phyloP scores from a whole-genome alignment of 1,140 invertebrate species.

The Drosophila melanica region DNA sequence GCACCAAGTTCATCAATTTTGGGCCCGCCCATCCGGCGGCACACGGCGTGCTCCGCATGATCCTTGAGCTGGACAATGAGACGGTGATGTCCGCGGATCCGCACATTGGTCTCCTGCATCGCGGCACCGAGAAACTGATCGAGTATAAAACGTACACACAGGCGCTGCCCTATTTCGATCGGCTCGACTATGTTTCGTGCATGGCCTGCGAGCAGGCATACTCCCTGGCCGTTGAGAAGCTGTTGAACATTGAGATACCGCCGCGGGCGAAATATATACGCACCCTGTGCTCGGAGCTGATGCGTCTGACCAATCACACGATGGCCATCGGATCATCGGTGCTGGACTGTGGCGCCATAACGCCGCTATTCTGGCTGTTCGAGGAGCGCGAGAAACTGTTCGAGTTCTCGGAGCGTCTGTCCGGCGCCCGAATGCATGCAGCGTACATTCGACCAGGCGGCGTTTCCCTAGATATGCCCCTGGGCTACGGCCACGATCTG shows the following conservation, averaged over 20 bases:
- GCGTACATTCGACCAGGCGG: conserved; percentile 94
- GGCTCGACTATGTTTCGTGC: conserved; percentile 93
- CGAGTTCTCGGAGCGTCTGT: conserved; percentile 94
- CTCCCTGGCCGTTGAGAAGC: conserved; percentile 91
- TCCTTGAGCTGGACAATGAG: conserved; percentile 91
- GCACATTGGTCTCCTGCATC: conserved; percentile 84
- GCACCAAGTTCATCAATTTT: conserved; percentile 90
- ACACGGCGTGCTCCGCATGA: conserved; percentile 92
- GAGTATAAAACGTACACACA: conserved; percentile 93
- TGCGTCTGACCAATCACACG: conserved; percentile 92
- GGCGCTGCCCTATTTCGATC: conserved; percentile 93
- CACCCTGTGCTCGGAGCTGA: conserved; percentile 90
- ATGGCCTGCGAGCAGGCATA: conserved; percentile 92
- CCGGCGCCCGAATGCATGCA: conserved; percentile 92
- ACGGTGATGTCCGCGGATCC: conserved; percentile 84
- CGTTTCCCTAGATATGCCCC: conserved; percentile 90
- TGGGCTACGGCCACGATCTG: conserved; percentile 94
- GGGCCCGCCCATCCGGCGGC: conserved; percentile 94
- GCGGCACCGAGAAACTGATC: conserved; percentile 93
- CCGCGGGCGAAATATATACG: conserved; percentile 90
- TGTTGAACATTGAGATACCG: conserved; percentile 91
- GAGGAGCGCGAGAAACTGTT: conserved; percentile 94
- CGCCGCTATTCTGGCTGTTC: conserved; percentile 95
- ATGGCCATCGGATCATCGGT: conserved; percentile 91
- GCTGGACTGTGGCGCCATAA: conserved; percentile 92